Base-by-base conservation (phyloP, 2,888 invertebrate species). In the Bombylius major region DNA sequence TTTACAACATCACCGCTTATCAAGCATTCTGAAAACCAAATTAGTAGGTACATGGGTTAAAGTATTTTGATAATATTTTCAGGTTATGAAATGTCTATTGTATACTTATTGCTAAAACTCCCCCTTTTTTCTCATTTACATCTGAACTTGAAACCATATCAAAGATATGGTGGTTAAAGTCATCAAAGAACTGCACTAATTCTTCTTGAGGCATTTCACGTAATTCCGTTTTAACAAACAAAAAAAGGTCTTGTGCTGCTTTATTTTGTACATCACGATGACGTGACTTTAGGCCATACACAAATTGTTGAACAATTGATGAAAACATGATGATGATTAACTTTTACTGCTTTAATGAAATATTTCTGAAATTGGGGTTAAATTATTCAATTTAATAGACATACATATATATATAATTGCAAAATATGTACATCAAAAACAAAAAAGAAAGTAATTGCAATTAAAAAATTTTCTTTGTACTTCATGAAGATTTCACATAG, bases 91-190 rank as follows among this genome's bases (percentile, higher is more conserved):
- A 46, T 14, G 11, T 12, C 4, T 14, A 3, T 23, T 33, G 67
- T 72, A 70, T 73, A 88, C 88, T 85, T 67, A 97, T 97, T 8
- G 96, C 95, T 56, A 96, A 75, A 61, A 96, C 94, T 55, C 94
- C 96, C 58, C 96, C 96, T 75, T 95, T 96, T 69, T 91, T 92
- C 71, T 96, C 96, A 74, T 91, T 89, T 44, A 89, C 84, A 71
- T 97, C 95, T 50, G 86, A 83, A 64, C 92, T 90, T 13, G 91
- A 90, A 4, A 96, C 92, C 95, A 97, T 93, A 71, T 94, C 92
- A 71, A 91, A 92, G 62, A 97, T 95, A 68, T 93, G 90, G 68
- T 92, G 90, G 71, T 95, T 95, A 69, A 96, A 93, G 63, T 92
- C 91, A 70, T 97, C 96, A 73, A 96, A 86, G 70, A 97, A 96